phyloP scores from a whole-genome alignment of 2,797 vertebrate species.

The Falco concolor region DNA sequence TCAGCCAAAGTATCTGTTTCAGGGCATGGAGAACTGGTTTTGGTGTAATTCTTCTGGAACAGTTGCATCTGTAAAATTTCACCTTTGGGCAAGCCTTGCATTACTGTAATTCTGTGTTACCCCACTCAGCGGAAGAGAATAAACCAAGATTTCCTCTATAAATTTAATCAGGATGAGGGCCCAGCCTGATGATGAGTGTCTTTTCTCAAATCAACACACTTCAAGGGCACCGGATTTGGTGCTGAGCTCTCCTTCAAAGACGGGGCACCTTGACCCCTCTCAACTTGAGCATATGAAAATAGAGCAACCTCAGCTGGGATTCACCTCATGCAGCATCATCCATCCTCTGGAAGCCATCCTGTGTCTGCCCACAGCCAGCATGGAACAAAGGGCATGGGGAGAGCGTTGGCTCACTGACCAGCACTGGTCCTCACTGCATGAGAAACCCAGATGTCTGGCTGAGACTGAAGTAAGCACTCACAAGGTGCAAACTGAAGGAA shows the following conservation, averaged over 20 bases:
- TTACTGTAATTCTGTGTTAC: neutral
- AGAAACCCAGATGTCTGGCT: neutral
- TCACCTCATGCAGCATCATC: neutral
- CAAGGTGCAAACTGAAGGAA: neutral
- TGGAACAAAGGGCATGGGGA: neutral
- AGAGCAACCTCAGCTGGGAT: neutral
- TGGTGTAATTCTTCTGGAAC: neutral
- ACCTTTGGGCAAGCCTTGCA: neutral
- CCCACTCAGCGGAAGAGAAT: neutral
- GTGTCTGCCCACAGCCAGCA: neutral
- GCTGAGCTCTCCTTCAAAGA: neutral
- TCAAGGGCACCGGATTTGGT: neutral
- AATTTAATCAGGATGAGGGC: neutral
- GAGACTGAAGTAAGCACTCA: neutral
- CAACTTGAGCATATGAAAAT: neutral
- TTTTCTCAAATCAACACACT: neutral
- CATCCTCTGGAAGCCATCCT: neutral
- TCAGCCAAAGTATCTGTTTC: neutral
- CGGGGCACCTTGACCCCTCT: neutral
- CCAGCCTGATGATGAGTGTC: neutral
- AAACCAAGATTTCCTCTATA: neutral
- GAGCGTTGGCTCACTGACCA: neutral
- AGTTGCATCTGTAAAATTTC: neutral
- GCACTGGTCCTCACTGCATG: neutral
- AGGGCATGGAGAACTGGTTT: fast-evolving